Evolutionary conservation across 2,797 vertebrate species (phyloP).

Genomic region (Carcharodon carcharias): DNA sequence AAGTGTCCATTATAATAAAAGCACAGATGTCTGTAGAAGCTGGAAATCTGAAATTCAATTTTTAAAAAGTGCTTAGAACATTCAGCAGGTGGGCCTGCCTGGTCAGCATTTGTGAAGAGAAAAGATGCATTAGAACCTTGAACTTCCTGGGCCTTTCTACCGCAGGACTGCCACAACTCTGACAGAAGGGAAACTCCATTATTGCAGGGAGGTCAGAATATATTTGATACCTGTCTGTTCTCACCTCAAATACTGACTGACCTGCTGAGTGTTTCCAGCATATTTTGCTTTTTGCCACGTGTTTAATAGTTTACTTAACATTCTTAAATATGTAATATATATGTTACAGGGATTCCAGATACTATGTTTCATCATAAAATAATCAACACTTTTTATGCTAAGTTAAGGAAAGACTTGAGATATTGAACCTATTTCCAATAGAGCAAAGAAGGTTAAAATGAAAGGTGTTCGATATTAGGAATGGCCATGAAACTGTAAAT

Average conservation of each 20-base stretch:
- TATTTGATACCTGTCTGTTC: not conserved
- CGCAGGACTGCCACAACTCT: not conserved
- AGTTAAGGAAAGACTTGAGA: not conserved
- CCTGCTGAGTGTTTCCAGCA: not conserved
- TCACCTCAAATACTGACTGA: not conserved
- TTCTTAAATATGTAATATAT: not conserved
- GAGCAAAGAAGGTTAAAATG: not conserved
- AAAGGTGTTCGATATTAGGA: not conserved
- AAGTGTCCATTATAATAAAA: not conserved
- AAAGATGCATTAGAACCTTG: not conserved
- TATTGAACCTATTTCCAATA: not conserved
- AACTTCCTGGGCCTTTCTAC: not conserved
- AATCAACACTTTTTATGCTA: not conserved
- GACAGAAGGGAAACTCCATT: not conserved
- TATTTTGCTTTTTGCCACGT: not conserved
- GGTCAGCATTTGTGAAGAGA: not conserved
- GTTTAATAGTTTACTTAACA: not conserved
- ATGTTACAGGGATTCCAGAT: not conserved
- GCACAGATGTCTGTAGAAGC: not conserved
- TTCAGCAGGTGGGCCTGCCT: too few relatives aligned
- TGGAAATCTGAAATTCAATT: not conserved
- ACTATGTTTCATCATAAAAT: not conserved
- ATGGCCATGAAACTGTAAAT: not conserved
- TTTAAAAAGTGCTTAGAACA: not conserved
- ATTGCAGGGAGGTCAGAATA: not conserved